Conservation (phyloP, 2,113 vertebrate species). For the Clarias magur region DNA sequence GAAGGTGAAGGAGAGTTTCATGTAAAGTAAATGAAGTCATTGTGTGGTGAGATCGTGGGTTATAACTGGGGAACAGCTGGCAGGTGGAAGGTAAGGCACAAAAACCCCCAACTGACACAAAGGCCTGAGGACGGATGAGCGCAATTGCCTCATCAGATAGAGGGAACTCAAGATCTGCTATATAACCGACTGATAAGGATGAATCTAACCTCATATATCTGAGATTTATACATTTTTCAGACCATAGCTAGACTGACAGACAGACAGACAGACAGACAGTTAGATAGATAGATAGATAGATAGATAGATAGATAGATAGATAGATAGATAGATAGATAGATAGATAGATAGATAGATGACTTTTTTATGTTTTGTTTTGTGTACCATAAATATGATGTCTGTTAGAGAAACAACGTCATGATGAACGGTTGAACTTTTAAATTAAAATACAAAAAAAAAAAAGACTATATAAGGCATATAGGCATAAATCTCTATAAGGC, state of each 20-base stretch:
- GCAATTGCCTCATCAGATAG: slow-evolving; percentile 94
- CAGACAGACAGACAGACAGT: not conserved
- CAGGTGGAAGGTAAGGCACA: slow-evolving; percentile 64
- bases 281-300: not conserved
- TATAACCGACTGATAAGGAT: slow-evolving; percentile 79
- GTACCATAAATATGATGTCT: not conserved
- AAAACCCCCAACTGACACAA: slow-evolving; percentile 72
- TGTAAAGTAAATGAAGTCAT: slow-evolving; percentile 48
- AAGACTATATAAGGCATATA: not conserved
- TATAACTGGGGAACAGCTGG: slow-evolving; percentile 79
- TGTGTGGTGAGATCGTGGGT: slow-evolving; percentile 41
- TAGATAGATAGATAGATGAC: not conserved
- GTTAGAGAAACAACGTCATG: not conserved
- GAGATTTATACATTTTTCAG: not conserved
- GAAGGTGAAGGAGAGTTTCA: slow-evolving; percentile 26
- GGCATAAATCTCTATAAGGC: not conserved
- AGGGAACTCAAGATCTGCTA: slow-evolving; percentile 81
- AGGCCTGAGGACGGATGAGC: slow-evolving; percentile 89
- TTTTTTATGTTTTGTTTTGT: not conserved
- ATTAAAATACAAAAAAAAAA: too few species aligned
- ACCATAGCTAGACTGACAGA: not conserved
- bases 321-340: not conserved
- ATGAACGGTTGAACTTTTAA: not conserved
- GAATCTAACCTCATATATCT: slow-evolving; percentile 67
- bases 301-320: not conserved